Base-by-base conservation (phyloP, 2,113 vertebrate genomes). In the Ptilonorhynchus violaceus region DNA sequence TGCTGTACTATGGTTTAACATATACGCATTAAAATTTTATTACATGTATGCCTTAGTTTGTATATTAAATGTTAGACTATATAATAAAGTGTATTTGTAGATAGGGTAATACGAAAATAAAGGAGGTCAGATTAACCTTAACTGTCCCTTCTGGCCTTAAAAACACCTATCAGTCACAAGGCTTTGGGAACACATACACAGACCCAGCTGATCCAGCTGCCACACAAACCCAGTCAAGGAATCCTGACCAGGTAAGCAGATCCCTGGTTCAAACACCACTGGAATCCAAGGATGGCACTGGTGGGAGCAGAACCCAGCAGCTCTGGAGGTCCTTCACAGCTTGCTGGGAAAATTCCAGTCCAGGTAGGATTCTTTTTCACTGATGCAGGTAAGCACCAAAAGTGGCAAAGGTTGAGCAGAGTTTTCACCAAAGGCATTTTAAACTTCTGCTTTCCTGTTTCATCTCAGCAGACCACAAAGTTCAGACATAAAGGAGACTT, bases 191-290 rank as follows among this genome's bases (percentile, higher is more conserved):
- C 28, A 80, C 6, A 9, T 3, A 25, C 35, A 56, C 19, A 73
- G 67, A 76, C 10, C 6, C 74, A 88, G 66, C 41, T 62, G 74
- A 76, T 70, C 50, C 70, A 83, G 58, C 63, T 73, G 83, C 70
- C 75, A 62, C n/a, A 62, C 41, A 92, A 88, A 85, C 22, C n/a
- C 55, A 47, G 60, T 1, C 17, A n/a, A 69, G 53, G 44, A 44
- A 84, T 31, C 20, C 66, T 56, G 49, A 62, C 5, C 37, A 63
- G 47, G 0, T 4, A 6, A n/a, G 25, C 67, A 82, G 25, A 9
- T 49, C 60, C 37, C 41, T 33, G 24, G 10, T 19, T 60, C 41
- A 47, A 81, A 37, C 1, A 0, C 6, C 21, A 0, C 6, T 18
- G 23, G 35, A 52, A 55, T 37, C 25, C 6, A 42, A 47, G 28